Base-by-base conservation (phyloP, 2,113 vertebrate species). In the Rynchops niger region DNA sequence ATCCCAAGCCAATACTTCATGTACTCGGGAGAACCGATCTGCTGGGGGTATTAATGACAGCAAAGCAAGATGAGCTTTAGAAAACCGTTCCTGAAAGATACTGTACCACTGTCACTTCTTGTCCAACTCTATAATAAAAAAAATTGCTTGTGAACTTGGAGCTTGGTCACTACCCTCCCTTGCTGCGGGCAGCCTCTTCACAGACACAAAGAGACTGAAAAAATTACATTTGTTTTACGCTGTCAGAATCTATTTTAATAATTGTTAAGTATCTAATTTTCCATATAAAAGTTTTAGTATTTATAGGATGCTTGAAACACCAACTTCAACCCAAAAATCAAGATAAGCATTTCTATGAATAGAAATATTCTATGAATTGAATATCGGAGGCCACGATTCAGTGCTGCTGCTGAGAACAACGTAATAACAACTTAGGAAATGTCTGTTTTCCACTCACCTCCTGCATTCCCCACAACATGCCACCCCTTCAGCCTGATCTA, bases 1-100 rank as follows among this genome's bases (percentile, higher is more conserved):
- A 97, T 97, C 96, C 94, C 95, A 63, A 82, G 94, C 53, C 93
- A 96, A 79, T 94, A 95, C 70, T 90, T 79, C 56, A 73, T 47
- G 45, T 73, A 55, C 95, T 80, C 90, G 21, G 71, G 73, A 96
- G 95, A 67, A 83, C 2, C 3, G 40, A 92, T 96, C 95, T 96
- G 92, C 84, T 89, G 93, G 80, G 90, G 66, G 40, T 42, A 92
- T 50, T 94, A 90, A 81, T 36, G 79, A 76, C 7, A 92, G 63
- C 69, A 86, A 85, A 83, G 83, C 55, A 84, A 79, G 59, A 91
- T 0, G 7, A 95, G 93, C 78, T 70, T 45, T 30, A 29, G 82
- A 91, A 95, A 93, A 94, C 1, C 66, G 71, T 13, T 85, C 82
- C 82, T 14, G 12, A 74, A 95, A 91, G 80, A 83, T 78, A 22